Evolutionary conservation across 1,140 invertebrate species (phyloP).

Genomic region (Delia radicum): DNA sequence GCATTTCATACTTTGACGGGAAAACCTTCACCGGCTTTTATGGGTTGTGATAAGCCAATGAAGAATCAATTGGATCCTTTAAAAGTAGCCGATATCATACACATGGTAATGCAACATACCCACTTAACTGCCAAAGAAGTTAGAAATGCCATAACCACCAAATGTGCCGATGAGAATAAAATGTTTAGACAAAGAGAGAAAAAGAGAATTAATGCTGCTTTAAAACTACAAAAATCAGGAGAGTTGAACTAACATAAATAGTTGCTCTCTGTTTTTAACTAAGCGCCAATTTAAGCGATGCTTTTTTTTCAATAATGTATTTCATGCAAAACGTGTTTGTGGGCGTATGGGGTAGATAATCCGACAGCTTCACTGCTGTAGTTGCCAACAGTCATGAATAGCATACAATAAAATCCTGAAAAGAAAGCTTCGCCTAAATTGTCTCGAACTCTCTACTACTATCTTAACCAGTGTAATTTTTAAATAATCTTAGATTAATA

Average conservation of each 20-base stretch:
- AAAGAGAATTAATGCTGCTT: neutral
- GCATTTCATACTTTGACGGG: conserved; percentile 55
- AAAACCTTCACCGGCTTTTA: conserved; percentile 54
- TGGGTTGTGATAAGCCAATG: conserved; percentile 40
- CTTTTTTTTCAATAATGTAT: neutral
- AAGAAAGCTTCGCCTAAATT: too few relatives aligned
- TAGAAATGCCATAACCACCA: conserved; percentile 59
- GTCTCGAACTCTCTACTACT: neutral
- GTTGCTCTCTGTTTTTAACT: neutral
- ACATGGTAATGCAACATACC: conserved; percentile 44
- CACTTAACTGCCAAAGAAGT: conserved; percentile 47
- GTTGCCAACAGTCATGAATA: too few relatives aligned
- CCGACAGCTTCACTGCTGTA: too few relatives aligned
- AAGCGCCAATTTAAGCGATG: neutral
- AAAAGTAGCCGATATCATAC: conserved; percentile 53
- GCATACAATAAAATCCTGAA: too few relatives aligned
- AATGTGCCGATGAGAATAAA: conserved; percentile 64
- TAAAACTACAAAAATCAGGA: neutral
- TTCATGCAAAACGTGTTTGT: neutral
- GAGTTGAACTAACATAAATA: too few relatives aligned
- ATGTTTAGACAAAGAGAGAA: conserved; percentile 50
- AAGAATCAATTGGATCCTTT: conserved; percentile 48
- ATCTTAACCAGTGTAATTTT: neutral
- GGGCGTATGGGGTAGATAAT: too few relatives aligned
- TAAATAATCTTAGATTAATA: neutral